Evolutionary conservation across 2,888 invertebrate species (phyloP), one percentile per base, ranked within the genome.

Genomic region (Psylliodes chrysocephalus): DNA sequence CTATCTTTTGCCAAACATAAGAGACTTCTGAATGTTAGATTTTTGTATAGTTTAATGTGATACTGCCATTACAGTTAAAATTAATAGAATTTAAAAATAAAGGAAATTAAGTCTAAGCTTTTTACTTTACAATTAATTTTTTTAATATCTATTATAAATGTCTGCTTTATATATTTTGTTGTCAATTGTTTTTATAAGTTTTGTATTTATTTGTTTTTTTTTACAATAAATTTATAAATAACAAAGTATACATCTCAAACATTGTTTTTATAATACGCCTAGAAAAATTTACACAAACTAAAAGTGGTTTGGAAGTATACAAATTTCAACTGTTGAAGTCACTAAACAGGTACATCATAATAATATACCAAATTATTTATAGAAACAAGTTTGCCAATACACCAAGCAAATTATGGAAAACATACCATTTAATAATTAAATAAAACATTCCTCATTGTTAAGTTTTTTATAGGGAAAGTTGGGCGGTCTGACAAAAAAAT

Each of bases 191-290:
- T 67, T 62, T 64, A 67, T 64, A 57, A 63, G 47, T 66, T 66
- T 66, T 66, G 63, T 67, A 64, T 65, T 65, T 65, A 65, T 62
- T 65, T 65, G 53, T 65, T 62, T 62, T 64, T 22, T 64, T 64
- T n/a, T 59, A 59, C 40, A 47, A 57, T 59, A 59, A 59, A 57
- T 49, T n/a, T 49, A 33, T 17, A 25, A 54, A 47, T 35, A 6
- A 47, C 33, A 42, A 55, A 42, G 28, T 55, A 44, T 46, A 55
- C 47, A 47, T 38, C 12, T 30, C 19, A 25, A n/a, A 33, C 14
- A 17, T n/a, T 38, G 6, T 33, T 33, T 33, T 33, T 10, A 25
- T 25, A 25, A 25, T 25, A 25, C n/a, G n/a, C n/a, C n/a, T n/a
- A n/a, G n/a, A n/a, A n/a, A n/a, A n/a, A n/a, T n/a, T n/a, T n/a